Evolutionary conservation across 2,113 vertebrate genomes (phyloP).

Genomic region (Tichodroma muraria): DNA sequence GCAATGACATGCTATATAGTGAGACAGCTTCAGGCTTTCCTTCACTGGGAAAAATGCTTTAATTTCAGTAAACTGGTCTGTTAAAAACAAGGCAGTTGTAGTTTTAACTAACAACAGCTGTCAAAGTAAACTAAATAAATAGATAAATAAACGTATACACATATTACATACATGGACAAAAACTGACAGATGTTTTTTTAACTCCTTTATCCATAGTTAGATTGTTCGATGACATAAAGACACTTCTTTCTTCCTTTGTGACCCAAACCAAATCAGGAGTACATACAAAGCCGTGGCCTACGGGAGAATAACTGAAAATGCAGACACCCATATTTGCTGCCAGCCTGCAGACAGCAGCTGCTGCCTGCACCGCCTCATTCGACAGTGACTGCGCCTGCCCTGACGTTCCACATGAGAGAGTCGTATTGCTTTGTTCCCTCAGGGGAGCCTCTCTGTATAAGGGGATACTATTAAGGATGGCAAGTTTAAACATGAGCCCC

Average conservation of each 20-base stretch:
- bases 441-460: neutral
- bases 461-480: neutral
- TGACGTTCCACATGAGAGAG: neutral
- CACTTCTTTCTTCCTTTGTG: neutral
- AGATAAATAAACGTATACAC: neutral
- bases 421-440: neutral
- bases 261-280: neutral
- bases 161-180: neutral
- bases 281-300: neutral
- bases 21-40: neutral
- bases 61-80: neutral
- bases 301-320: neutral
- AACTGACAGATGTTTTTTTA: neutral
- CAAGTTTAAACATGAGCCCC: neutral
- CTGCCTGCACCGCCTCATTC: neutral
- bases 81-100: neutral
- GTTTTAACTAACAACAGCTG: neutral
- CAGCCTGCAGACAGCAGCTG: conserved; percentile 15
- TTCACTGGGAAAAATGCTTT: neutral
- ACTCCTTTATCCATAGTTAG: neutral
- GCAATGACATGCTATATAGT: neutral
- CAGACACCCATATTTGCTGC: neutral
- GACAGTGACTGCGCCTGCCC: neutral
- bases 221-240: neutral
- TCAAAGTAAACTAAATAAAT: neutral